These are phyloP conservation scores for Aegithalos caudatus DNA, from an alignment of 2,113 vertebrate species.

Conservation along the genomic window DNA sequence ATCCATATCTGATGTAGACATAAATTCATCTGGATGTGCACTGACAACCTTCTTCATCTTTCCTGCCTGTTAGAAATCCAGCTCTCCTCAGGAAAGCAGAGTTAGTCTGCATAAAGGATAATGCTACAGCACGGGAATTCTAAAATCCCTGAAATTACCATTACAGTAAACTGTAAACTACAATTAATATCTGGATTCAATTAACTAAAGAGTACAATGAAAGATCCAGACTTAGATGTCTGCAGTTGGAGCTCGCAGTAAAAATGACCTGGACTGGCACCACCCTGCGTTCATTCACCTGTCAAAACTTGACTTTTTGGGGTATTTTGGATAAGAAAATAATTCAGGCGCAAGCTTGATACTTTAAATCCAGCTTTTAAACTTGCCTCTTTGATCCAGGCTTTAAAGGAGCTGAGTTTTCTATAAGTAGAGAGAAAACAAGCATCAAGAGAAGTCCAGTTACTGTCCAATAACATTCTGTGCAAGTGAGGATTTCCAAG, in stretches of 20 bases:
- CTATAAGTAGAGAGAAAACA: not conserved
- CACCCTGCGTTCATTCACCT: not conserved
- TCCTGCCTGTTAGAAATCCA: not conserved
- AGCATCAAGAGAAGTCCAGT: not conserved
- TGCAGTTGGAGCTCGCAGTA: fast-evolving
- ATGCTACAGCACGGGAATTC: not conserved
- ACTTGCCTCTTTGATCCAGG: not conserved
- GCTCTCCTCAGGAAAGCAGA: not conserved
- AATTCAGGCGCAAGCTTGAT: not conserved
- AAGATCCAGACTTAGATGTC: not conserved
- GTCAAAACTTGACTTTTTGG: not conserved
- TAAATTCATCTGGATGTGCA: not conserved
- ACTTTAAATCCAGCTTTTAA: not conserved
- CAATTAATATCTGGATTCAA: not conserved
- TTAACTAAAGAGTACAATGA: not conserved
- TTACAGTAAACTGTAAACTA: not conserved
- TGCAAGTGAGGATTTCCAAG: not conserved
- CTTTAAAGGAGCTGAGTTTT: not conserved
- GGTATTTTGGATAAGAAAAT: not conserved
- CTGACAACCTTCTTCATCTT: not conserved
- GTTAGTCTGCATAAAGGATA: not conserved
- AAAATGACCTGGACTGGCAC: not conserved
- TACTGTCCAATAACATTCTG: not conserved
- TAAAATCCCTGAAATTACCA: not conserved
- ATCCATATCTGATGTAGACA: not conserved